Percentiles rank a stretch among this genome's conserved stretches.
Evolutionary conservation across 2,797 vertebrate genomes (phyloP).

Genomic region (Miichthys miiuy): DNA sequence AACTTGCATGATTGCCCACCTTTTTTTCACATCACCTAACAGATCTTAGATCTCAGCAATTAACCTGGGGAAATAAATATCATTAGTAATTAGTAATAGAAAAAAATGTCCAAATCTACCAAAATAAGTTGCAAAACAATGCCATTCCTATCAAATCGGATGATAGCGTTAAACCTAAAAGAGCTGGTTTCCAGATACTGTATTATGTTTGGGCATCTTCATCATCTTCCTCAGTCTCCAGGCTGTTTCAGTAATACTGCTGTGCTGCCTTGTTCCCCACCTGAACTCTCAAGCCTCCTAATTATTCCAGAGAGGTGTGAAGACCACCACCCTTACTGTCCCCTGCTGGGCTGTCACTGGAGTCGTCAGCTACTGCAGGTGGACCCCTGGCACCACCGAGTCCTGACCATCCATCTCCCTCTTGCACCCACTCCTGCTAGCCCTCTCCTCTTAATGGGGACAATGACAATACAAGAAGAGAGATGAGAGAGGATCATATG

Average conservation of each 20-base stretch:
- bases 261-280: conserved; percentile 14
- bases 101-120: neutral
- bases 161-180: neutral
- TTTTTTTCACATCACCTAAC: neutral
- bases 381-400: conserved; percentile 42
- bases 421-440: conserved; percentile 9
- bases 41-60: neutral
- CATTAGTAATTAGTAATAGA: neutral
- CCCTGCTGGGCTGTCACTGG: conserved; percentile 55
- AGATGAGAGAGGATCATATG: conserved; percentile 70
- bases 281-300: conserved; percentile 39
- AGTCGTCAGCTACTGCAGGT: conserved; percentile 63
- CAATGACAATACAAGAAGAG: conserved; percentile 61
- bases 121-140: neutral
- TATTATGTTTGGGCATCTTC: conserved; percentile 3
- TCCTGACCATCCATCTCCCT: conserved; percentile 36
- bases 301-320: conserved; percentile 66
- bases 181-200: neutral
- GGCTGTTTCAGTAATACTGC: neutral
- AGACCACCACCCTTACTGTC: conserved; percentile 34
- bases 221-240: neutral
- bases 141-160: too few relatives aligned
- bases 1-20: neutral
- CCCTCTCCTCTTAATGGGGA: conserved; percentile 42
- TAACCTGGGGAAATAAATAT: neutral